A percentile compares a stretch with the other conserved stretches of the same genome.
These are phyloP conservation scores for Rhinoderma darwinii DNA, from an alignment of 2,113 vertebrate genomes.

Conservation along the genomic window DNA sequence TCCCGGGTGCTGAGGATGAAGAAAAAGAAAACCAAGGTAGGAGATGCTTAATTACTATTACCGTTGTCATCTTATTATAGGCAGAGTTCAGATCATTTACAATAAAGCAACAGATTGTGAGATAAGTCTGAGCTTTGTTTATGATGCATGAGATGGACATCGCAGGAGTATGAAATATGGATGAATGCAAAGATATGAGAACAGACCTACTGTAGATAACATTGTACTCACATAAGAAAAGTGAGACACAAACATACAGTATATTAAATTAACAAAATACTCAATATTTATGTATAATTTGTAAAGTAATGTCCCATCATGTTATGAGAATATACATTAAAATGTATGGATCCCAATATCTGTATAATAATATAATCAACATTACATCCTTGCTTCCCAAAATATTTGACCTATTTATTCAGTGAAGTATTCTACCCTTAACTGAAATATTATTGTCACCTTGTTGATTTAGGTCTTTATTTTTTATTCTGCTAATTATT, in stretches of 20 bases:
- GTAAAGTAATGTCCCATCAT: background rate
- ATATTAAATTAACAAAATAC: background rate
- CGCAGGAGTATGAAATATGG: background rate
- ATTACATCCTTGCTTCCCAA: background rate
- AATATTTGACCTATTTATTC: background rate
- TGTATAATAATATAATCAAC: background rate
- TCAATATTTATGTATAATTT: background rate
- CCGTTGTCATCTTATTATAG: background rate
- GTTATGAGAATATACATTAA: background rate
- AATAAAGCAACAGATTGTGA: conserved; percentile 15
- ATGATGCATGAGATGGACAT: background rate
- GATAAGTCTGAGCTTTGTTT: background rate
- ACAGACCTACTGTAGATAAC: background rate
- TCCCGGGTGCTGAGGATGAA: conserved; percentile 95
- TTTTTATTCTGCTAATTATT: background rate
- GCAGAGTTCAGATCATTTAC: background rate
- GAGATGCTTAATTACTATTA: conserved; percentile 52
- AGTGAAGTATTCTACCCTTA: background rate
- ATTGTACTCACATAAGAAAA: background rate
- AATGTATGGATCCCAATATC: background rate
- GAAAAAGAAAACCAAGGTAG: conserved; percentile 99
- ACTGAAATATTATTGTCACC: background rate
- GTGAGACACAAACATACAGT: background rate
- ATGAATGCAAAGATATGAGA: background rate
- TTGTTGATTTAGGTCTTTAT: background rate